Evolutionary conservation across 2,888 invertebrate species (phyloP).

Genomic region (Tiliacea aurago): DNA sequence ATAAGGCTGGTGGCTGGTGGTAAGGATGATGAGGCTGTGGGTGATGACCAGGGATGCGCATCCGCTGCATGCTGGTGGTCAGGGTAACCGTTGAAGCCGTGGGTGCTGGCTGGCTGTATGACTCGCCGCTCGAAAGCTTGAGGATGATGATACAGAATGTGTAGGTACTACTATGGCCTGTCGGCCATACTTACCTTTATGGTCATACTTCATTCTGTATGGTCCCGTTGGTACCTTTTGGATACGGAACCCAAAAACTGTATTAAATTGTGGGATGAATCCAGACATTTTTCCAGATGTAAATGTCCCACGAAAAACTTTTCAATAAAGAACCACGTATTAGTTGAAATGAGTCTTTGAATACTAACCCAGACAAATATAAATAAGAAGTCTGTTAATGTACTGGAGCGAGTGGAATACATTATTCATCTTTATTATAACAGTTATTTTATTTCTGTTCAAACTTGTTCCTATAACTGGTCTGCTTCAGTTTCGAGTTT

Average conservation of each 20-base stretch:
- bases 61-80: no score
- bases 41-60: no score
- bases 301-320: slow-evolving; percentile 4
- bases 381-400: slow-evolving; percentile 47
- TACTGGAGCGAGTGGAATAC: slow-evolving; percentile 27
- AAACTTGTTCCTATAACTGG: background rate
- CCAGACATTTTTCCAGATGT: background rate
- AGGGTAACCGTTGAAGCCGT: no score
- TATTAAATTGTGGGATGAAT: background rate
- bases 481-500: background rate
- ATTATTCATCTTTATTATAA: slow-evolving; percentile 36
- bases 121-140: no score
- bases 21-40: no score
- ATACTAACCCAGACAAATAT: slow-evolving; percentile 51
- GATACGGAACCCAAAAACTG: background rate
- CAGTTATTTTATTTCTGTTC: background rate
- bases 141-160: no score
- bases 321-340: slow-evolving; percentile 18
- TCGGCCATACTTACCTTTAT: no score
- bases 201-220: no score
- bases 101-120: no score
- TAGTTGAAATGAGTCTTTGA: slow-evolving; percentile 23
- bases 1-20: no score
- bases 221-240: no score
- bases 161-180: no score